Base-by-base conservation (phyloP, 2,888 invertebrate genomes). In the Synergus umbraculus region DNA sequence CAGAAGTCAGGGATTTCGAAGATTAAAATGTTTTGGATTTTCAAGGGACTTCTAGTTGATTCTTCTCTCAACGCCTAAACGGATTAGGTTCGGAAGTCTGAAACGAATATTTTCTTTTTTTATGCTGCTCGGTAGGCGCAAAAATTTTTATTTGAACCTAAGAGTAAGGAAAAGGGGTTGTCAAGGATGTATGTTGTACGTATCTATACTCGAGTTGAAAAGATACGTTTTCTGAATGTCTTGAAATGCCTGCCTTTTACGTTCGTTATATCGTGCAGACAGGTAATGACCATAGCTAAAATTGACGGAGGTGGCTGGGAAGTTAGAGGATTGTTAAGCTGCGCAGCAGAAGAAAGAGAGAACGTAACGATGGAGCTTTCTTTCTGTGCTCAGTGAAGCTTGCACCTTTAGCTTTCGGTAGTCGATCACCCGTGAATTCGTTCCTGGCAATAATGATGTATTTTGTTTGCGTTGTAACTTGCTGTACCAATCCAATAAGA, bases 361-460 rank as follows among this genome's bases (percentile, higher is more conserved):
- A 65, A 76, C 79, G 79, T 88, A 89, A 89, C 89, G 86, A 89
- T 85, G 86, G 83, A 83, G 84, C 82, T 86, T 85, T 85, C 85
- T 86, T 85, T 85, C 82, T 84, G 85, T 84, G 89, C 83, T 86
- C 87, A 86, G 84, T 83, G 86, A 85, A 85, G 86, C 87, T 87
- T 85, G 80, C 83, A 81, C 83, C 84, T 83, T 82, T 79, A 84
- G 86, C 88, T 88, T 89, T 86, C 85, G 84, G 79, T 80, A 79
- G 84, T 85, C 89, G 86, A 88, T 89, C 88, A 87, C 85, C 85
- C 88, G 87, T 88, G 84, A 89, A 87, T 87, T 85, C 84, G 85
- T 85, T 81, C 85, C 86, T 86, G 83, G 76, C 86, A 87, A 88
- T 89, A 89, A 89, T 87, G 88, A 89, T 87, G 86, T 85, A 86